A percentile compares a stretch with the other conserved stretches of the same genome.
phyloP scores from a whole-genome alignment of 2,797 vertebrate genomes.

The Pogoniulus pusillus region DNA sequence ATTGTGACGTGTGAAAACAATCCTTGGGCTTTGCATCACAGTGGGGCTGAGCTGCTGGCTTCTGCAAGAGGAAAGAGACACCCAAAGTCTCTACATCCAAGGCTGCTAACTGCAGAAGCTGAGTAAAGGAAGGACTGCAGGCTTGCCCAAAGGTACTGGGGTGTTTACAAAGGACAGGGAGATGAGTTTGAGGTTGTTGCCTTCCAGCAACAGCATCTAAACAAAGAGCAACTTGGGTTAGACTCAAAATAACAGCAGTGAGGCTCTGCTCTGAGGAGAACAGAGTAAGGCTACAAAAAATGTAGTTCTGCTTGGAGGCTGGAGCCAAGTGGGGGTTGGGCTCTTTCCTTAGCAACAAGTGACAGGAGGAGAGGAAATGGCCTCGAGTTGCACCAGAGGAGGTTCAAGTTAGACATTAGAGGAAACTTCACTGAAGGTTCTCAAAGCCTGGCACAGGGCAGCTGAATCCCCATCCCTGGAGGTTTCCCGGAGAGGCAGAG shows the following conservation, averaged over 20 bases:
- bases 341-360: too few relatives aligned
- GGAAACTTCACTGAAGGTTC: too few relatives aligned
- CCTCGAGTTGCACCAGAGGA: too few relatives aligned
- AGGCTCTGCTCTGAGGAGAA: background rate
- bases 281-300: background rate
- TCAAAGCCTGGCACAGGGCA: too few relatives aligned
- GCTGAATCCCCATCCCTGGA: too few relatives aligned
- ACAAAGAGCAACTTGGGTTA: background rate
- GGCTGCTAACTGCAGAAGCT: background rate
- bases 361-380: too few relatives aligned
- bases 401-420: too few relatives aligned
- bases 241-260: background rate
- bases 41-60: constrained; percentile 22
- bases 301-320: background rate
- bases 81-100: background rate
- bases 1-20: constrained; percentile 41
- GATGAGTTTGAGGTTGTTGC: background rate
- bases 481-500: too few relatives aligned
- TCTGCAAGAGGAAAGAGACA: background rate
- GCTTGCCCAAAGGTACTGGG: background rate
- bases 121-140: background rate
- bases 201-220: background rate
- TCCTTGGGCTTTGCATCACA: constrained; percentile 30
- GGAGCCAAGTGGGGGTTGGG: too few relatives aligned
- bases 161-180: background rate